Evolutionary conservation across 2,113 vertebrate species (phyloP).

Genomic region (Mormoops blainvillei): DNA sequence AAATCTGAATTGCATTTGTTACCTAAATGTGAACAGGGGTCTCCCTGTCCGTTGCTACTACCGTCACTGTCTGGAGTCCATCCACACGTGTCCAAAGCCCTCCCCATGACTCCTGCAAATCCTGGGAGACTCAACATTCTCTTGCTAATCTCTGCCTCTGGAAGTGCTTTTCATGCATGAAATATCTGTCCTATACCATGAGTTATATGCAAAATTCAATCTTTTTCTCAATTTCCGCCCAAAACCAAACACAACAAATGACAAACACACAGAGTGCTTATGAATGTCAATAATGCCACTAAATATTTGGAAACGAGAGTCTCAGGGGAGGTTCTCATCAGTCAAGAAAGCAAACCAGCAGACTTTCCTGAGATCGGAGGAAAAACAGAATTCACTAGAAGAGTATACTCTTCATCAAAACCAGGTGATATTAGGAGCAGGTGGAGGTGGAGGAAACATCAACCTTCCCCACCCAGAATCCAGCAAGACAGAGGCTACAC

Average conservation of each 20-base stretch:
- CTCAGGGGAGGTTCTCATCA: background rate
- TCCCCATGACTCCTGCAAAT: background rate
- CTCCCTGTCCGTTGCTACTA: background rate
- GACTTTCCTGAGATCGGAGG: background rate
- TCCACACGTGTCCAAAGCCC: background rate
- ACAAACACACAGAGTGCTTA: background rate
- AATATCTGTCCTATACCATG: background rate
- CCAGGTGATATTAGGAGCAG: background rate
- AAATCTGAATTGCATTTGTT: background rate
- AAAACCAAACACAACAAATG: background rate
- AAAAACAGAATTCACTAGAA: background rate
- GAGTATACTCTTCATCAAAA: background rate
- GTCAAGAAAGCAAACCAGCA: background rate
- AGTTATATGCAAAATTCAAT: background rate
- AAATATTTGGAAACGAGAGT: background rate
- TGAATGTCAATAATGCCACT: background rate
- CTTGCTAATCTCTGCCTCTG: background rate
- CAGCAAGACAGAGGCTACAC: background rate
- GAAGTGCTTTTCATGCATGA: background rate
- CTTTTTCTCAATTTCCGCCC: background rate
- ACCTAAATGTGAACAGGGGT: background rate
- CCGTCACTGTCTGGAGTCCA: background rate
- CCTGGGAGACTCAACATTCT: background rate
- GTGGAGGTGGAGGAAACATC: background rate
- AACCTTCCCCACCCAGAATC: background rate